Percentiles rank a stretch among this genome's conserved stretches.
phyloP scores from a whole-genome alignment of 2,797 vertebrate species.

The Poeciliopsis presidionis region DNA sequence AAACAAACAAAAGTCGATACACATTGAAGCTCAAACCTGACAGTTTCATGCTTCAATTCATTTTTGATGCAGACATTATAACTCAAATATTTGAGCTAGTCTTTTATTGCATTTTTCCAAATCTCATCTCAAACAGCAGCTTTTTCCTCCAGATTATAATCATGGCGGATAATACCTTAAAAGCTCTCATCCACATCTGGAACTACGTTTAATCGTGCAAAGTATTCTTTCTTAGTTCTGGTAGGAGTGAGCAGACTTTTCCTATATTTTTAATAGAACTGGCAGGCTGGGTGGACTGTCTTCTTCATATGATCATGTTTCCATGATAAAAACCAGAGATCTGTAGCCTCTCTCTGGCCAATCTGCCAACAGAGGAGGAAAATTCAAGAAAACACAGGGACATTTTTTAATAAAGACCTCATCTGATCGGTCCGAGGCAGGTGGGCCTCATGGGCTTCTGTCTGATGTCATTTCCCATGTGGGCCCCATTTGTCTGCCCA shows the following conservation, averaged over 20 bases:
- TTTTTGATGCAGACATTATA: neutral
- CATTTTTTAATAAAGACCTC: constrained; percentile 37
- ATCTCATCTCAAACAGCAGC: neutral
- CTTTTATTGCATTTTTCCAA: neutral
- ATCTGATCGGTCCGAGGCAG: constrained; percentile 52
- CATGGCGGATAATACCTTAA: constrained; percentile 35
- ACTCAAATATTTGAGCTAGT: neutral
- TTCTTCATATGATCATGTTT: constrained; percentile 59
- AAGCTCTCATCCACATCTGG: constrained; percentile 62
- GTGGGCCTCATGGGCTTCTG: constrained; percentile 53
- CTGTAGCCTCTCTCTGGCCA: constrained; percentile 30
- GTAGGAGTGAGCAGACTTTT: constrained; percentile 61
- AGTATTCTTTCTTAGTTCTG: constrained; percentile 27
- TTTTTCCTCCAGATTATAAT: constrained; percentile 2
- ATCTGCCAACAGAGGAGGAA: constrained; percentile 26
- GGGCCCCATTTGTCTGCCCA: constrained; percentile 58
- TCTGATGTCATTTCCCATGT: constrained; percentile 66
- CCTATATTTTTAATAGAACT: constrained; percentile 47
- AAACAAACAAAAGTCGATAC: too few species aligned
- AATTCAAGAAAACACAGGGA: constrained; percentile 43
- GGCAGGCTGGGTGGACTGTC: constrained; percentile 56
- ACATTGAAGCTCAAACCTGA: neutral
- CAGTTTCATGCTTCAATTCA: neutral
- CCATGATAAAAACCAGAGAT: constrained; percentile 59
- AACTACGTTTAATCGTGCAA: constrained; percentile 22